Base-by-base conservation (phyloP, 2,113 vertebrate genomes). In the Plotosus lineatus region DNA sequence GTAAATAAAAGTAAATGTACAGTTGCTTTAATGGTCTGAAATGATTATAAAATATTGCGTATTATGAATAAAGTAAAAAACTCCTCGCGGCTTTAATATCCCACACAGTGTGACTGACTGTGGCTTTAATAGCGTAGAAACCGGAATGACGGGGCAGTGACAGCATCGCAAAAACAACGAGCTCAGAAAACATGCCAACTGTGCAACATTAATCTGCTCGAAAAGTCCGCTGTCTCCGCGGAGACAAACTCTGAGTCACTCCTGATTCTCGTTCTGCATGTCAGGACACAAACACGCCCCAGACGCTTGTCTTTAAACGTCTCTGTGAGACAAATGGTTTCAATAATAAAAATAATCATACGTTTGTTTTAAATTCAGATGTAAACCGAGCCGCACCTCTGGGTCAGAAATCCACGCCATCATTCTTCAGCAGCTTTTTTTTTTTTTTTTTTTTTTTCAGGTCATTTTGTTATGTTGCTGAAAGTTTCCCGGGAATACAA, bases 401-500 rank as follows among this genome's bases (percentile, higher is more conserved):
- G 31, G 17, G 31, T 33, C 26, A 66, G 33, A 44, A 31, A 36
- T 28, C 46, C 50, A 71, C 63, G 40, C 33, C 42, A 21, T 10
- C 40, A 56, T 38, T 33, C 50, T 61, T 1, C 38, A 36, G 74
- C 40, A 60, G 53, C 9, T 51, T 56, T 44, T 33, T 36, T 19
- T 60, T 60, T 60, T 0, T 19, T 14, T 51, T 56, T 44, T 33
- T 36, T 19, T 60, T 60, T 60, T 0, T 19, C 36, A 75, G 5
- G 69, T 68, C 12, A 26, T 80, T 69, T 42, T 44, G 73, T 44
- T 46, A 65, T 17, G 55, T 3, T 28, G 36, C n/a, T 53, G 73
- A 55, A 66, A 74, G 53, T 82, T 77, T 79, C 58, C 58, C 28
- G 58, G 50, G 10, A 38, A 58, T 44, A 0, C 3, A 66, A 33